phyloP scores from a whole-genome alignment of 2,113 vertebrate genomes.

The human region GRCh38 chr16:58494001-58494500 shows the following conservation, averaged over 20 bases:
- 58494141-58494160: background rate
- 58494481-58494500: background rate
- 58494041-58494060: background rate
- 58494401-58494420: background rate
- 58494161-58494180: background rate
- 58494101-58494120: background rate
- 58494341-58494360: background rate
- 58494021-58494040: background rate
- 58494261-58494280: background rate
- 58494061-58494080: fast-evolving
- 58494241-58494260: background rate
- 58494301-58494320: background rate
- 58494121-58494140: background rate
- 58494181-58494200: background rate
- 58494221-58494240: background rate
- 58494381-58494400: background rate
- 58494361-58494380: too few relatives aligned
- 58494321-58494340: fast-evolving
- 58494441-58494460: background rate
- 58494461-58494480: background rate
- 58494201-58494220: too few relatives aligned
- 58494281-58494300: background rate
- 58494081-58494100: background rate
- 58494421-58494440: background rate
- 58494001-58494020: background rate